Conservation (phyloP, 2,113 vertebrate genomes). For the Oreochromis aureus region DNA sequence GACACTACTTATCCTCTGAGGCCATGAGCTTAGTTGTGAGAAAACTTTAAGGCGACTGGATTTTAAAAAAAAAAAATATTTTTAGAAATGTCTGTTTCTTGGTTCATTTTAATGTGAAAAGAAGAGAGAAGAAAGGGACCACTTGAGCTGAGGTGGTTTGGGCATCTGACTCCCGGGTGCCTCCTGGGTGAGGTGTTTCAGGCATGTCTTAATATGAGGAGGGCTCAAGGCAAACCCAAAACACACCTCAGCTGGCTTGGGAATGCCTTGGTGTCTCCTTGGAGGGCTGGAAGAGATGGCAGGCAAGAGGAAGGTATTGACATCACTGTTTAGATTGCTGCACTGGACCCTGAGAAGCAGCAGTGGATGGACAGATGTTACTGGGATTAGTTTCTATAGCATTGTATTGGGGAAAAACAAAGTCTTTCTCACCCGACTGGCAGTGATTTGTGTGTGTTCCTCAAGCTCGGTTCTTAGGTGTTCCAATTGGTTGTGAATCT, state of each 20-base stretch:
- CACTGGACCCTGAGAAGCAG: not conserved
- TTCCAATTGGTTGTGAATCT: not conserved
- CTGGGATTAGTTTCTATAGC: not conserved
- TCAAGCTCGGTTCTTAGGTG: not conserved
- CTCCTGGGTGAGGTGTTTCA: not conserved
- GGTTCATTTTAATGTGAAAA: not conserved
- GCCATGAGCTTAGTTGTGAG: too few relatives aligned
- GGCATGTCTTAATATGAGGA: not conserved
- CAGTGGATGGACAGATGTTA: not conserved
- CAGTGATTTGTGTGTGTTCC: not conserved
- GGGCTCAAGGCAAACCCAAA: not conserved
- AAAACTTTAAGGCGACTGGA: not conserved
- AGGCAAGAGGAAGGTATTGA: too few relatives aligned
- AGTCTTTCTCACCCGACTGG: not conserved
- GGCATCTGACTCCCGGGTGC: not conserved
- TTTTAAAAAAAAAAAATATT: rapidly evolving
- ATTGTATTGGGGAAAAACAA: rapidly evolving
- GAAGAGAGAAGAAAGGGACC: not conserved
- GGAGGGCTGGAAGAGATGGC: too few relatives aligned
- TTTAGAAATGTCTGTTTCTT: not conserved
- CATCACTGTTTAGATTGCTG: too few relatives aligned
- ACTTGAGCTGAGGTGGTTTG: not conserved
- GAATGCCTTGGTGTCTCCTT: too few relatives aligned
- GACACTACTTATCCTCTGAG: too few relatives aligned
- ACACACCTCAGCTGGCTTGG: not conserved